Evolutionary conservation across 64 coral and sea anemone species (phyloP), one percentile per base, ranked within the genome.

Genomic region (Hydrozoanthus tunicans): DNA sequence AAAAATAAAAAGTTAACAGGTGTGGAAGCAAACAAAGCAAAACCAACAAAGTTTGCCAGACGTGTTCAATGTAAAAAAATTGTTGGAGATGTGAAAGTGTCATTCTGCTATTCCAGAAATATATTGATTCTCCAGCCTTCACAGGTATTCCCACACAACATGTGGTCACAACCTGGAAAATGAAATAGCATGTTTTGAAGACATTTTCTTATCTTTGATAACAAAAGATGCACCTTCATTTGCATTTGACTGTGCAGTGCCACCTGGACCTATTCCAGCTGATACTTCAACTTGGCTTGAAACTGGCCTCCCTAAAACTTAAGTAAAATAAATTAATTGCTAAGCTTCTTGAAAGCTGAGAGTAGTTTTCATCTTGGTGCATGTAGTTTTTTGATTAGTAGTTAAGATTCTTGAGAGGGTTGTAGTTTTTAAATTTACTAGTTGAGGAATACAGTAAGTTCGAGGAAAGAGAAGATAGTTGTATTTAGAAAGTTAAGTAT

Each of bases 61-160:
- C 7, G 5, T 72, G 70, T 72, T 72, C 15, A 43, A 72, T 72
- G 70, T 72, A 72, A 24, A 72, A n/a, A 72, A 72, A 72, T 7
- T 67, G 64, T 67, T 67, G n/a, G 23, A 72, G 23, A 25, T 25
- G 23, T 24, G 23, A 74, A 74, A 43, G 71, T 74, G 71, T 43
- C 24, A 74, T 74, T 74, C 71, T 74, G 71, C 71, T 74, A 74
- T 74, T 74, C 71, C 71, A 74, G 71, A 74, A 74, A 23, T 74
- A 74, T 9, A 15, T 65, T 65, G 63, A 65, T 65, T 65, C 32
- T 2, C 32, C 32, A 43, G 2, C 13, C 7, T 1, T 7, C 62
- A 64, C 13, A 64, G 62, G 62, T 64, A 64, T 64, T 64, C 62
- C 62, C 13, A 64, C 62, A 64, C 62, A 64, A 1, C 2, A 64